phyloP scores from a whole-genome alignment of 1,140 invertebrate genomes.

The Octopus bimaculoides region DNA sequence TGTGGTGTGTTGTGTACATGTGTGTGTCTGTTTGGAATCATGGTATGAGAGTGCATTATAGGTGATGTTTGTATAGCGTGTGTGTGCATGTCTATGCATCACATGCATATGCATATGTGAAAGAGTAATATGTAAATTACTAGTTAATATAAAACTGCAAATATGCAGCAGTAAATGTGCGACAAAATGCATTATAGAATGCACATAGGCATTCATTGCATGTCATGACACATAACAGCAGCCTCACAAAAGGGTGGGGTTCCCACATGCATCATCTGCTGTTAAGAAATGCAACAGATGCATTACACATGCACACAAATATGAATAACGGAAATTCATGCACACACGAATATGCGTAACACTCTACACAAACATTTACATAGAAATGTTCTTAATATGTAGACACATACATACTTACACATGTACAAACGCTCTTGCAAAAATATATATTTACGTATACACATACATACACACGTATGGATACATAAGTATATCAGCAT shows the following conservation, averaged over 20 bases:
- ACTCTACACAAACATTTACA: not conserved
- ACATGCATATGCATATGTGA: not conserved
- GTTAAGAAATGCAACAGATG: no score
- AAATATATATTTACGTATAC: not conserved
- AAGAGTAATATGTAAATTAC: no score
- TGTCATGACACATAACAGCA: no score
- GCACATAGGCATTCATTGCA: no score
- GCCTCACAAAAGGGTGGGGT: no score
- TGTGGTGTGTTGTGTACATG: not conserved
- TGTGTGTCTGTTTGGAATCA: not conserved
- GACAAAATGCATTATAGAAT: no score
- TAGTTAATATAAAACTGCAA: no score
- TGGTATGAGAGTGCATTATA: no score
- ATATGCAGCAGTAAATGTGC: no score
- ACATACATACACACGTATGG: not conserved
- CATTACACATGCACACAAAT: no score
- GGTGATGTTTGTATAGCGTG: no score
- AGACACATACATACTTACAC: not conserved
- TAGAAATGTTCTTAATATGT: not conserved
- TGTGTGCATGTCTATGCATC: not conserved
- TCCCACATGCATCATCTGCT: no score
- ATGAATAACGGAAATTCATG: not conserved
- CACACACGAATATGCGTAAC: not conserved
- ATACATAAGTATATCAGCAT: not conserved
- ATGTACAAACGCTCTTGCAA: not conserved